Evolutionary conservation across 2,888 invertebrate genomes (phyloP).

Genomic region (Diarsia dahlii): DNA sequence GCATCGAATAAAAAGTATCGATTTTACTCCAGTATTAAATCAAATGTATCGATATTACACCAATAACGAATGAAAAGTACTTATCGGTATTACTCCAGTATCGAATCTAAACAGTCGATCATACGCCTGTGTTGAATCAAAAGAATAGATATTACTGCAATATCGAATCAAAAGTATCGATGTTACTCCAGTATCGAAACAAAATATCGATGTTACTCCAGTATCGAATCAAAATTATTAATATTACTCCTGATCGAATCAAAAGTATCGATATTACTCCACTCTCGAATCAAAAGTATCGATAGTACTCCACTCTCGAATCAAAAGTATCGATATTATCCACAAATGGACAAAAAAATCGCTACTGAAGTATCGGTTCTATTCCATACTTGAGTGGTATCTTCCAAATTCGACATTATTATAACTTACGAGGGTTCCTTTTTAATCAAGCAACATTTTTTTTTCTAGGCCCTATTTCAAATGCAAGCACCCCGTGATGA

Average conservation of each 20-base stretch:
- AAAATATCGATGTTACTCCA: too few relatives aligned
- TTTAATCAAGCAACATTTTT: background rate
- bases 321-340: background rate
- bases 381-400: background rate
- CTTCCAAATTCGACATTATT: background rate
- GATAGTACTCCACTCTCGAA: background rate
- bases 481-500: slow-evolving; percentile 97
- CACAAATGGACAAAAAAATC: background rate
- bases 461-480: slow-evolving; percentile 92
- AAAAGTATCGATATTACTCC: too few relatives aligned
- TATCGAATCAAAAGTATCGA: background rate
- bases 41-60: too few relatives aligned
- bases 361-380: background rate
- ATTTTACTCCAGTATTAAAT: background rate
- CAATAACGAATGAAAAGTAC: too few relatives aligned
- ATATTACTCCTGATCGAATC: too few relatives aligned
- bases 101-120: too few relatives aligned
- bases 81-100: too few relatives aligned
- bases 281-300: background rate
- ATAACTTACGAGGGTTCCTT: background rate
- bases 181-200: background rate
- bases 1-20: background rate
- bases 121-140: too few relatives aligned
- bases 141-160: too few relatives aligned
- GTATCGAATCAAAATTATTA: too few relatives aligned